A percentile compares a stretch with the other conserved stretches of the same genome.
Evolutionary conservation across 2,113 vertebrate species (phyloP).

Genomic region (human): GRCh38 chr1:194346001-194346500

Average conservation of each 20-base stretch:
- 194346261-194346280: background rate
- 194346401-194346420: fast-evolving
- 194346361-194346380: background rate
- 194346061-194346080: background rate
- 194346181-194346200: background rate
- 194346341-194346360: background rate
- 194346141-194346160: background rate
- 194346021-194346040: background rate
- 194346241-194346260: background rate
- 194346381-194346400: background rate
- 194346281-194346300: background rate
- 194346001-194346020: background rate
- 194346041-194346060: background rate
- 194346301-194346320: background rate
- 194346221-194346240: background rate
- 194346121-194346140: background rate
- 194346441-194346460: background rate
- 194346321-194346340: background rate
- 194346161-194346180: no score
- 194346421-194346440: background rate
- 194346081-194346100: background rate
- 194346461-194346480: background rate
- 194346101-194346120: background rate
- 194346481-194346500: background rate
- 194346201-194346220: background rate